Percentiles rank a stretch among this genome's conserved stretches.
Conservation (phyloP, 2,888 invertebrate genomes). For the Cheilosia scutellata region DNA sequence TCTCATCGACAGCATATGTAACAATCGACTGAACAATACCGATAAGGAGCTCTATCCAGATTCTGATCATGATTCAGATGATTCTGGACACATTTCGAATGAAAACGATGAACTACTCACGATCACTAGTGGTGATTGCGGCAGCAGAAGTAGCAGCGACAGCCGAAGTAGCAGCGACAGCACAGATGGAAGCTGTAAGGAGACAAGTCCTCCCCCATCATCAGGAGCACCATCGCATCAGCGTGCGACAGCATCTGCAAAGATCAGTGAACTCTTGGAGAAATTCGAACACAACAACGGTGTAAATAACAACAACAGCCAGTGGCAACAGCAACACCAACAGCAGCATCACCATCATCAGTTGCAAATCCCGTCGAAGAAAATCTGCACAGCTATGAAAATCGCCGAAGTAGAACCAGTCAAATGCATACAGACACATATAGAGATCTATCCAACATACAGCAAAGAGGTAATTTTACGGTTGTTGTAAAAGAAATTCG, state of each 20-base stretch:
- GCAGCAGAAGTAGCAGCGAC: slow-evolving; percentile 75
- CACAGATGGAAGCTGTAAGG: slow-evolving; percentile 64
- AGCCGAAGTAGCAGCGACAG: slow-evolving; percentile 59
- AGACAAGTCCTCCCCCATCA: slow-evolving; percentile 77
- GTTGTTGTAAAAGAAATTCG: slow-evolving; percentile 78
- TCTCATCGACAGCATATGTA: slow-evolving; percentile 64
- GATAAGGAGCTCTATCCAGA: slow-evolving; percentile 62
- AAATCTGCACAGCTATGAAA: slow-evolving; percentile 77
- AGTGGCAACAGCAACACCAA: slow-evolving; percentile 36
- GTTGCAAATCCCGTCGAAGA: slow-evolving; percentile 43
- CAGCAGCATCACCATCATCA: slow-evolving; percentile 29
- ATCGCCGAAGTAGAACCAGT: slow-evolving; percentile 82
- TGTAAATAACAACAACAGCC: slow-evolving; percentile 15
- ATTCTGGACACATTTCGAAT: slow-evolving; percentile 92
- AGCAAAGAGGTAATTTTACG: slow-evolving; percentile 84
- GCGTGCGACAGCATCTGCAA: slow-evolving; percentile 76
- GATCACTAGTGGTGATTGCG: slow-evolving; percentile 65
- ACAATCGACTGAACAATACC: slow-evolving; percentile 18
- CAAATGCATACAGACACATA: slow-evolving; percentile 82
- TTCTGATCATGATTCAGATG: slow-evolving; percentile 87
- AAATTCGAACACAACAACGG: slow-evolving; percentile 80
- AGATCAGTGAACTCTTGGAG: slow-evolving; percentile 81
- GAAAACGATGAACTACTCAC: slow-evolving; percentile 85
- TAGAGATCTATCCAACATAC: slow-evolving; percentile 83
- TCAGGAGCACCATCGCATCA: slow-evolving; percentile 17